These are phyloP conservation scores for Drosophila orena DNA, from an alignment of 1,140 invertebrate species.

Conservation along the genomic window DNA sequence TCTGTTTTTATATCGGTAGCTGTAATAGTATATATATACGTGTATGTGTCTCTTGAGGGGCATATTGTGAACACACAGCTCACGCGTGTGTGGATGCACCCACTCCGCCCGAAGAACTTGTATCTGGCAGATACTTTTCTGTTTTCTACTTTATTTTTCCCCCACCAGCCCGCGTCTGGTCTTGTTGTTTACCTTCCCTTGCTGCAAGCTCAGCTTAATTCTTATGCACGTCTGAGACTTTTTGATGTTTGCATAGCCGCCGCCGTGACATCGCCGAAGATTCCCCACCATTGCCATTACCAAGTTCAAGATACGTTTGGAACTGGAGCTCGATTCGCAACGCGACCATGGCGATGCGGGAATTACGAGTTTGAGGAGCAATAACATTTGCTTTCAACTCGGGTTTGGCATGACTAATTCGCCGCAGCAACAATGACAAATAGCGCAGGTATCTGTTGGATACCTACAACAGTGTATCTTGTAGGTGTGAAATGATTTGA, in stretches of 20 bases:
- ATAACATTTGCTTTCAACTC: conserved; percentile 23
- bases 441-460: conserved; percentile 28
- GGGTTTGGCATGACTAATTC: conserved; percentile 54
- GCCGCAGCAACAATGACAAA: conserved; percentile 38
- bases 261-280: conserved; percentile 36
- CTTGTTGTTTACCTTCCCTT: conserved; percentile 57
- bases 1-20: conserved; percentile 42
- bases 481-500: conserved; percentile 60
- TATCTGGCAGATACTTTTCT: conserved; percentile 53
- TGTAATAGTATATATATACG: conserved; percentile 10
- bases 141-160: conserved; percentile 37
- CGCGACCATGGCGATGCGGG: conserved; percentile 13
- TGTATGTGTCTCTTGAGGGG: conserved; percentile 46
- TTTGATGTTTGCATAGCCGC: conserved; percentile 34
- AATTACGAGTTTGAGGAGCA: conserved; percentile 34
- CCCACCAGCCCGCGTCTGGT: conserved; percentile 19
- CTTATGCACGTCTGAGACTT: conserved; percentile 62
- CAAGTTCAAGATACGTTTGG: conserved; percentile 52
- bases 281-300: conserved; percentile 35
- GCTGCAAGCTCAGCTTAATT: conserved; percentile 66
- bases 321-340: conserved; percentile 38
- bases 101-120: conserved; percentile 49
- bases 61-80: conserved; percentile 64
- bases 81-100: conserved; percentile 66
- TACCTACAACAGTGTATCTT: conserved; percentile 43